Conservation (phyloP, 2,888 invertebrate species). For the Gibbula magus region DNA sequence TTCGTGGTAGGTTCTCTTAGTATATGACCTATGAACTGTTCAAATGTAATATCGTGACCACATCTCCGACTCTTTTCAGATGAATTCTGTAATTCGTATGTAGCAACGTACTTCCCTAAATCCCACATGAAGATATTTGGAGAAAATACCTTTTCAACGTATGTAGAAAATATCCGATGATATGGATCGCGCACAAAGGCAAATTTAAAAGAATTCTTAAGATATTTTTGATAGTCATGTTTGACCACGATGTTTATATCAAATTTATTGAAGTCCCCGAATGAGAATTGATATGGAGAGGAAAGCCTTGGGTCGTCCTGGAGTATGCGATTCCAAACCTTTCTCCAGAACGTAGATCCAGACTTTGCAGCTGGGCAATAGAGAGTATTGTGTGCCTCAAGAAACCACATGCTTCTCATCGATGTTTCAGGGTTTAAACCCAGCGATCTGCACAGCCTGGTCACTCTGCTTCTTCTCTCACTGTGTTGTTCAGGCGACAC, state of each 20-base stretch:
- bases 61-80: slow-evolving; percentile 17
- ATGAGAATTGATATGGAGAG: background rate
- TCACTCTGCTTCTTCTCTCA: too few species aligned
- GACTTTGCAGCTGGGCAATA: slow-evolving; percentile 28
- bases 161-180: slow-evolving; percentile 43
- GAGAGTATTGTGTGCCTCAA: background rate
- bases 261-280: background rate
- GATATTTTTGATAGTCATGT: background rate
- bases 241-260: background rate
- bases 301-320: background rate
- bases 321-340: background rate
- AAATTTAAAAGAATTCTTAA: slow-evolving; percentile 26
- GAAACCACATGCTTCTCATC: background rate
- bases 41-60: slow-evolving; percentile 33
- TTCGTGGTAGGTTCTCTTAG: slow-evolving; percentile 2
- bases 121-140: slow-evolving; percentile 48
- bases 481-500: too few species aligned
- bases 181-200: slow-evolving; percentile 45
- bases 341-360: slow-evolving; percentile 30
- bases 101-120: background rate
- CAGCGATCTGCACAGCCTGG: too few species aligned
- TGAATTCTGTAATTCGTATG: background rate
- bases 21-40: slow-evolving; percentile 22
- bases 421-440: background rate
- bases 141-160: slow-evolving; percentile 44